Base-by-base conservation (phyloP, 1,140 invertebrate genomes). In the Eueides isabella region DNA sequence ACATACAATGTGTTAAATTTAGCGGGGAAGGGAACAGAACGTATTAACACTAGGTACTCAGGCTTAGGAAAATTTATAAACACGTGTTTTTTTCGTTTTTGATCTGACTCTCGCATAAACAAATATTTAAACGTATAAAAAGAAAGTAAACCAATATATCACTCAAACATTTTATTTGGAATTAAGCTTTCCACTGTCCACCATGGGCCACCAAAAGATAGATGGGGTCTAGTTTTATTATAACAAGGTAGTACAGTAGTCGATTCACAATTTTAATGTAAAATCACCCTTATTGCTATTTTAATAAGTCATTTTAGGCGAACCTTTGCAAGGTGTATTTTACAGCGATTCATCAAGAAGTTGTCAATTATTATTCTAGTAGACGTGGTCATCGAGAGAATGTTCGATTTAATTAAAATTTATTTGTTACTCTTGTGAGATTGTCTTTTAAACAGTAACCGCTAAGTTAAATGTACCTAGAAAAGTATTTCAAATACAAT, bases 341-440 rank as follows among this genome's bases (percentile, higher is more conserved):
- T 82, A 69, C 72, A 82, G 76, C 84, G 85, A 91, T 92, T 91
- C 87, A 91, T 91, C 89, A 91, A 88, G 76, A 77, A 74, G 74
- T 85, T 90, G 90, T 92, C 90, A 92, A 92, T 92, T 92, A 91
- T 88, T 85, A 83, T 88, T 82, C 83, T 87, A 85, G 83, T 83
- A 71, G 80, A 75, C 82, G 73, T 72, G 81, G 79, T 79, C 83
- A 85, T 83, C 78, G 77, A 64, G 78, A 79, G 77, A 82, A 79
- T 85, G 85, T 87, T 85, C 76, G 72, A 76, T 88, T 90, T 91
- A 92, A 92, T 92, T 92, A 90, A 84, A 91, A 92, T 92, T 91
- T 92, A 91, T 90, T 85, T 82, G 87, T 86, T 76, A 84, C 69
- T 31, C 64, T 68, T 55, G 68, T 48, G 62, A 44, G 29, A 19